Percentiles rank a stretch among this genome's conserved stretches.
Conservation (phyloP, 2,888 invertebrate species). For the Trissolcus brochymenae region DNA sequence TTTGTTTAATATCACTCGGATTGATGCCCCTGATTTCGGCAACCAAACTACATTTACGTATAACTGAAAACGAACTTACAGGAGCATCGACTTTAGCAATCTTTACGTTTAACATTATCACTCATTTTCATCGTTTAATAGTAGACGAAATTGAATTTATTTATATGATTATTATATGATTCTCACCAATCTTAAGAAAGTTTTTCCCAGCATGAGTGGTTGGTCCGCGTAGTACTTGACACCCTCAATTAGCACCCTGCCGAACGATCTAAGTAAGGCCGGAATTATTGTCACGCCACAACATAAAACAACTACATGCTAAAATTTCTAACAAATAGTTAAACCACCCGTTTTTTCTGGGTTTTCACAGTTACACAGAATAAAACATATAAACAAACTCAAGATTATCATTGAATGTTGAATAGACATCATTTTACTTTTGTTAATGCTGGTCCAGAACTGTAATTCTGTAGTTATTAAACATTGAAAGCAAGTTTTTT, state of each 20-base stretch:
- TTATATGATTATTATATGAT: not conserved
- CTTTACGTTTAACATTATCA: not conserved
- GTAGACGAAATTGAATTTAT: no score
- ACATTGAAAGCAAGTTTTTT: no score
- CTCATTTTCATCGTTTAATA: no score
- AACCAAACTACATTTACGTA: no score
- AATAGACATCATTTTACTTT: not conserved
- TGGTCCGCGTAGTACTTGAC: slow-evolving; percentile 94
- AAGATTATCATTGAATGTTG: no score
- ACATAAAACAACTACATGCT: slow-evolving; percentile 68
- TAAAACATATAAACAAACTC: slow-evolving; percentile 27
- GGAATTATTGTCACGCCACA: slow-evolving; percentile 75
- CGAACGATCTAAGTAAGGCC: slow-evolving; percentile 76
- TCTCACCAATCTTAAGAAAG: slow-evolving; percentile 87
- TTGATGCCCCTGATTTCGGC: no score
- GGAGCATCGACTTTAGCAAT: not conserved
- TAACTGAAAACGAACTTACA: no score
- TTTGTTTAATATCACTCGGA: no score
- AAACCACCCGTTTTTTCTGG: slow-evolving; percentile 30
- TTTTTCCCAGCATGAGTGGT: slow-evolving; percentile 91
- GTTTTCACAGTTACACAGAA: slow-evolving; percentile 30
- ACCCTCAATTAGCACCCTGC: slow-evolving; percentile 92
- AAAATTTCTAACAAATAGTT: slow-evolving; percentile 28
- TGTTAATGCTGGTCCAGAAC: not conserved
- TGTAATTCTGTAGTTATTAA: no score